Evolutionary conservation across 2,797 vertebrate species (phyloP), one percentile per base, ranked within the genome.

Genomic region (Parotocinclus haroldoi): DNA sequence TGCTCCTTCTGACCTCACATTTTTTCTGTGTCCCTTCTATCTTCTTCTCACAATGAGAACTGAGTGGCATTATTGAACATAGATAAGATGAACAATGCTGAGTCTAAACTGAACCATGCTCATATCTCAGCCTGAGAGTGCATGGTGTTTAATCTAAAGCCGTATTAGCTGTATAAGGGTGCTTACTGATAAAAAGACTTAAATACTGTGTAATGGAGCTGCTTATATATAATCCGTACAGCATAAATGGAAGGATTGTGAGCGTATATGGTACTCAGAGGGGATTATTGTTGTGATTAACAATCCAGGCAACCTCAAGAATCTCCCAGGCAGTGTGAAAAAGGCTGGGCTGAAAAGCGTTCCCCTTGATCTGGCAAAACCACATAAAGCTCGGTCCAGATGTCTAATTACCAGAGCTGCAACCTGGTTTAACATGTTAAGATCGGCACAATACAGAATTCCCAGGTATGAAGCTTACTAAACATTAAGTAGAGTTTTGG

Each of bases 1-100:
- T 71, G 85, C 78, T 85, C 78, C 69, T 79, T 81, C 72, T 88
- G 88, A 88, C 85, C 87, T 80, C 71, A 37, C 49, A 78, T 84
- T 83, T 85, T n/a, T 86, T 84, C 75, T 81, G 78, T 80, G 67
- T 37, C 45, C 48, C 50, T 69, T 65, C 67, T 59, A 76, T 76
- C 78, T 64, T 38, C 62, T 55, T 58, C 27, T 27, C 27, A 27
- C 27, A 27, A 27, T 27, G 5, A 5, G 27, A 27, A 27, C 5
- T 27, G 27, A 27, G 27, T 27, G 2, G 27, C 5, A 5, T 27
- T 27, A 27, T 2, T 27, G 27, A 27, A 27, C 5, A 27, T 27
- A 27, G 27, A 27, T 27, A 27, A 27, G 27, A 27, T 27, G 2
- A 27, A 27, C 5, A 27, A 27, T 27, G 2, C 27, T 27, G 27